A percentile compares a stretch with the other conserved stretches of the same genome.
phyloP scores from a whole-genome alignment of 2,113 vertebrate species.

The Motacilla alba region DNA sequence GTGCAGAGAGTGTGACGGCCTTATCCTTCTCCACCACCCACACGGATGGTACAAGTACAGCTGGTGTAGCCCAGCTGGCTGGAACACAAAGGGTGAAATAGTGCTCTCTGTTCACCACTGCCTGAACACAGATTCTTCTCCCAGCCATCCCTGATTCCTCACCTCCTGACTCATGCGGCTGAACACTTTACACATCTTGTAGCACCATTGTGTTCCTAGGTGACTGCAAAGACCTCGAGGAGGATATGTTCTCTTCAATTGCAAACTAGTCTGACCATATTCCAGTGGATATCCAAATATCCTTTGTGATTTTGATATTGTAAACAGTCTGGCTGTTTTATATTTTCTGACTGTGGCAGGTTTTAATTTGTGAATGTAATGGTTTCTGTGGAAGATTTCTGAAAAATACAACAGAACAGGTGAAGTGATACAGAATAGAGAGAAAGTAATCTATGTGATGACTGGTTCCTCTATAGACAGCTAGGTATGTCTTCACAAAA shows the following conservation, averaged over 20 bases:
- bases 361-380: not conserved
- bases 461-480: not conserved
- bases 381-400: not conserved
- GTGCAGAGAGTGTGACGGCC: not conserved
- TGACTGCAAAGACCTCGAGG: not conserved
- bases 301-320: not conserved
- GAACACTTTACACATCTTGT: not conserved
- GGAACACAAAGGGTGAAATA: not conserved
- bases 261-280: not conserved
- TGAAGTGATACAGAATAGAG: not conserved
- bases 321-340: not conserved
- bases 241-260: not conserved
- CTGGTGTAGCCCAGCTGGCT: not conserved
- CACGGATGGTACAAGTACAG: accelerated
- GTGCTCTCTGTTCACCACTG: not conserved
- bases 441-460: not conserved
- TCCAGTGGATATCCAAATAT: not conserved
- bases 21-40: not conserved
- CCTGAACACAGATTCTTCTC: not conserved
- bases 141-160: not conserved
- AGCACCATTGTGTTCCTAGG: accelerated
- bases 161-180: accelerated
- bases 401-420: not conserved
- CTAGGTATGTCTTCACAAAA: not conserved
- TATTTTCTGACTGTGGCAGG: not conserved